Evolutionary conservation across 2,797 vertebrate species (phyloP).

Genomic region (Tragopan temminckii): DNA sequence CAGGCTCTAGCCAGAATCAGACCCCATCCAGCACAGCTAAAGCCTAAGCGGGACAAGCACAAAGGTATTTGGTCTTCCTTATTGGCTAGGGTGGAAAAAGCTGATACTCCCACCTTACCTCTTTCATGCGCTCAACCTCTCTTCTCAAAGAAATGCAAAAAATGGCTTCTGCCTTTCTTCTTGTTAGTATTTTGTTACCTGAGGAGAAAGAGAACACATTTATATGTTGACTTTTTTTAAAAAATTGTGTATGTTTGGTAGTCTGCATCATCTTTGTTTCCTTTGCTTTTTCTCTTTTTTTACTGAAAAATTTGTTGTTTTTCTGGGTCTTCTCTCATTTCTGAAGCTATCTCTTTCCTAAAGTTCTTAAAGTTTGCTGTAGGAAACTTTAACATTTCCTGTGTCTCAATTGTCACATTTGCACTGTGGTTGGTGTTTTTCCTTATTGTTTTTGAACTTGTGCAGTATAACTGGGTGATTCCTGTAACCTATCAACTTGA

Average conservation of each 20-base stretch:
- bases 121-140: constrained; percentile 70
- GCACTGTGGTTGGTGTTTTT: background rate
- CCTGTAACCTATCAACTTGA: background rate
- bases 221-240: background rate
- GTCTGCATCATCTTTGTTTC: background rate
- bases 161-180: constrained; percentile 74
- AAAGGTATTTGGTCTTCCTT: constrained; percentile 99
- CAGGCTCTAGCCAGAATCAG: constrained; percentile 99
- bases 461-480: background rate
- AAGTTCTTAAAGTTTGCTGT: background rate
- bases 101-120: constrained; percentile 79
- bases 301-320: background rate
- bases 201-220: constrained; percentile 80
- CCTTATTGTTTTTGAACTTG: background rate
- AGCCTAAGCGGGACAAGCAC: constrained; percentile 99
- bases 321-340: constrained; percentile 40
- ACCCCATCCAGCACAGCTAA: constrained; percentile 97
- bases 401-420: background rate
- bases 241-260: background rate
- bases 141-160: constrained; percentile 81
- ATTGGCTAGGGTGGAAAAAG: constrained; percentile 86
- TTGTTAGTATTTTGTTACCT: constrained; percentile 72
- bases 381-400: background rate
- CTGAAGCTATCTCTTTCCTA: background rate
- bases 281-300: background rate